phyloP scores from a whole-genome alignment of 2,113 vertebrate species.

The Gavia stellata region DNA sequence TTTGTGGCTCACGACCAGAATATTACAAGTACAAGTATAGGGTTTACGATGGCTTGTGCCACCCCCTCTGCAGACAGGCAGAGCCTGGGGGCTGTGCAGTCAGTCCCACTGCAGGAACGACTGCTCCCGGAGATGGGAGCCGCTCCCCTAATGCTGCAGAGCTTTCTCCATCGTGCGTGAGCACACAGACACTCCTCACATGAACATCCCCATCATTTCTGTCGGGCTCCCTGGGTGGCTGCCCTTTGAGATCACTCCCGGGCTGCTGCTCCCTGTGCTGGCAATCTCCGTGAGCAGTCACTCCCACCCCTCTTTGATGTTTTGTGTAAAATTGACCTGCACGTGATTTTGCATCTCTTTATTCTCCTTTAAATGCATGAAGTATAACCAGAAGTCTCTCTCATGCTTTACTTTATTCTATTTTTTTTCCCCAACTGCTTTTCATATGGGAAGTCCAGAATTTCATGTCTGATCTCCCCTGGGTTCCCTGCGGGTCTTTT shows the following conservation, averaged over 20 bases:
- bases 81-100: neutral
- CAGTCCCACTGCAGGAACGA: accelerated
- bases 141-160: accelerated
- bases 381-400: neutral
- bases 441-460: neutral
- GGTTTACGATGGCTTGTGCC: neutral
- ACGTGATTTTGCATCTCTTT: neutral
- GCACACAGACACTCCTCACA: neutral
- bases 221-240: neutral
- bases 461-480: neutral
- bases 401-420: neutral
- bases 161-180: accelerated
- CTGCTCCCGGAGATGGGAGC: neutral
- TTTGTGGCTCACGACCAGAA: neutral
- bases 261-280: neutral
- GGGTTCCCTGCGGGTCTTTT: neutral
- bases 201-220: accelerated
- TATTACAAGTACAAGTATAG: neutral
- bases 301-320: neutral
- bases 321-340: neutral
- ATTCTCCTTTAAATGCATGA: neutral
- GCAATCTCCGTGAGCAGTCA: neutral
- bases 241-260: neutral
- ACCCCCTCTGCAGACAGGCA: neutral
- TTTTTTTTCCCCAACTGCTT: neutral